phyloP scores from a whole-genome alignment of 2,797 vertebrate species.

The Rousettus madagascariensis region DNA sequence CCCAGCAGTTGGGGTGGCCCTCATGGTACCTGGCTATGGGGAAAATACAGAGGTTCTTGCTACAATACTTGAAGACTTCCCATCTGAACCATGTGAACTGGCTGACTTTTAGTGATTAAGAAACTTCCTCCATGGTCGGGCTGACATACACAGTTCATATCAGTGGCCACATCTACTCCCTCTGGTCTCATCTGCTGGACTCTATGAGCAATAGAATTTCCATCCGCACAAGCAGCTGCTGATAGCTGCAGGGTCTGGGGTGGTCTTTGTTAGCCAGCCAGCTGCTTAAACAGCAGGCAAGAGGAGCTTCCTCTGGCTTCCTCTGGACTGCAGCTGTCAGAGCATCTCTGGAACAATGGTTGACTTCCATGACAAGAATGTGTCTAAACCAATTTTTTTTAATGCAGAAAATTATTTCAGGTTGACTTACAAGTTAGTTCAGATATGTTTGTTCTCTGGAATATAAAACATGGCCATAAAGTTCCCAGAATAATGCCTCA shows the following conservation, averaged over 20 bases:
- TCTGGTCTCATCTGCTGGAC: constrained; percentile 26
- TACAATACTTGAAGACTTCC: neutral
- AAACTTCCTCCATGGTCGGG: neutral
- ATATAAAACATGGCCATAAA: neutral
- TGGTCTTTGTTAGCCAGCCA: constrained; percentile 59
- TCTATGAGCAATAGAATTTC: neutral
- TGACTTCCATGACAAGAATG: constrained; percentile 47
- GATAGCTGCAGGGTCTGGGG: constrained; percentile 23
- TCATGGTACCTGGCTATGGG: no score
- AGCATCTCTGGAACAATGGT: neutral
- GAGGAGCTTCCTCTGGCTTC: constrained; percentile 26
- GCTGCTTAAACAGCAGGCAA: constrained; percentile 6
- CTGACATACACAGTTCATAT: neutral
- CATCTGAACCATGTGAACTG: neutral
- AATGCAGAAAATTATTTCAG: constrained; percentile 43
- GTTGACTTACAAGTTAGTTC: neutral
- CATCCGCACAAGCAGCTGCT: constrained; percentile 42
- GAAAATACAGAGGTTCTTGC: neutral
- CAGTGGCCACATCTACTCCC: neutral
- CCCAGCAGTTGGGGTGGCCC: no score
- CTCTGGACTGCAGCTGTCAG: constrained; percentile 51
- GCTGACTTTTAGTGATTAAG: neutral
- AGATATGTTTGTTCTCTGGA: neutral
- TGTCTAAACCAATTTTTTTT: constrained; percentile 16
- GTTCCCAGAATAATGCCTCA: neutral